Evolutionary conservation across 2,888 invertebrate genomes (phyloP).

Genomic region (Lacanobia oleracea): DNA sequence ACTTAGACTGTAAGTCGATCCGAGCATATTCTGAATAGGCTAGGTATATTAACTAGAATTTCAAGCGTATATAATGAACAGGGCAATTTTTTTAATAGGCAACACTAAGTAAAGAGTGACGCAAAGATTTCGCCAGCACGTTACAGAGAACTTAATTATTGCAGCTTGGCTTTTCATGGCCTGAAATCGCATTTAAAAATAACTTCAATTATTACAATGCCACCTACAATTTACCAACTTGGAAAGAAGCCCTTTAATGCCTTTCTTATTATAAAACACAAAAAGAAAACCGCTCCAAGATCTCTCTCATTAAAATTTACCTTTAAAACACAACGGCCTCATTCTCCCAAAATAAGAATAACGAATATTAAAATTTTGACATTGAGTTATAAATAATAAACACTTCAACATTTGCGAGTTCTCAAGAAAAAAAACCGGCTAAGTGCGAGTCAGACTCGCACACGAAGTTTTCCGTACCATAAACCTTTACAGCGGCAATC

Average conservation of each 20-base stretch:
- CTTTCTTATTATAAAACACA: background rate
- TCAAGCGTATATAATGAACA: no score
- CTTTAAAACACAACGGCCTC: constrained; percentile 31
- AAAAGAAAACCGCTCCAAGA: background rate
- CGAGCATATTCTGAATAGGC: no score
- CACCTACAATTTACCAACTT: background rate
- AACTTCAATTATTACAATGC: background rate
- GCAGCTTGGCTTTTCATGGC: background rate
- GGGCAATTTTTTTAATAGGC: no score
- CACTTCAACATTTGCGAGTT: constrained; percentile 9
- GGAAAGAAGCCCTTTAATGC: background rate
- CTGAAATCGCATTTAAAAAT: background rate
- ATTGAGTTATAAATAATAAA: constrained; percentile 15
- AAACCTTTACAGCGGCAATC: no score
- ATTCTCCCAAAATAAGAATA: background rate
- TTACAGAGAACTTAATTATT: background rate
- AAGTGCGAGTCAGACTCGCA: no score
- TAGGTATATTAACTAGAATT: no score
- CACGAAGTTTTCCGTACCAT: no score
- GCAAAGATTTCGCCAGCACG: background rate
- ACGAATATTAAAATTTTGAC: constrained; percentile 20
- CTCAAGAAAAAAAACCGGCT: background rate
- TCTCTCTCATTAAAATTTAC: constrained; percentile 18
- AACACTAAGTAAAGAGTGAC: background rate
- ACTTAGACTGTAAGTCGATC: no score